Evolutionary conservation across 1,140 invertebrate species (phyloP).

Genomic region (Bombus vancouverensis): DNA sequence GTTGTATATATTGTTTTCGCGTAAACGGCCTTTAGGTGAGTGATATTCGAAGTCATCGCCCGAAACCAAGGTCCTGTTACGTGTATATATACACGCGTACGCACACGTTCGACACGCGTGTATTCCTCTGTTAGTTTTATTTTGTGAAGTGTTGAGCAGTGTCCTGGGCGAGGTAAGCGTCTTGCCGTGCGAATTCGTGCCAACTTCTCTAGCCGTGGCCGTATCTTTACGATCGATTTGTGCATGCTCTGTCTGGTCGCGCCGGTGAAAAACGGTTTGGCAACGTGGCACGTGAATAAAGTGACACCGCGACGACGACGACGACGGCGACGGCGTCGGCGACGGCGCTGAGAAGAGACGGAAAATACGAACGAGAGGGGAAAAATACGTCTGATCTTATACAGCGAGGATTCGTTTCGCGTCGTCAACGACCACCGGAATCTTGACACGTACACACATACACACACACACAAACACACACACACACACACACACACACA

Average conservation of each 20-base stretch:
- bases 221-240: conserved; percentile 55
- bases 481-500: too few relatives aligned
- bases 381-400: not conserved
- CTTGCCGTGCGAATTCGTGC: conserved; percentile 36
- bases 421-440: not conserved
- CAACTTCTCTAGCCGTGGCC: conserved; percentile 21
- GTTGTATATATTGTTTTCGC: conserved; percentile 35
- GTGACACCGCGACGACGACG: conserved; percentile 42
- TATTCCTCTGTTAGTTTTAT: conserved; percentile 1
- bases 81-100: conserved; percentile 9
- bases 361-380: not conserved
- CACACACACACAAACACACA: too few relatives aligned
- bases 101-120: not conserved
- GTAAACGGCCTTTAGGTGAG: conserved; percentile 41
- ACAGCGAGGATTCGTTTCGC: not conserved
- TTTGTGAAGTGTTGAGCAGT: conserved; percentile 49
- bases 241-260: conserved; percentile 51
- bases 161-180: conserved; percentile 19
- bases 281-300: conserved; percentile 54
- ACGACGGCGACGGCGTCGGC: conserved; percentile 22
- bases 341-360: conserved; percentile 1
- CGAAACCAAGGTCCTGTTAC: conserved; percentile 44
- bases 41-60: conserved; percentile 47
- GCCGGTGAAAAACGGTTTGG: conserved; percentile 53
- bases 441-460: not conserved